Evolutionary conservation across 2,797 vertebrate genomes (phyloP).

Genomic region (Loris lydekkerianus): DNA sequence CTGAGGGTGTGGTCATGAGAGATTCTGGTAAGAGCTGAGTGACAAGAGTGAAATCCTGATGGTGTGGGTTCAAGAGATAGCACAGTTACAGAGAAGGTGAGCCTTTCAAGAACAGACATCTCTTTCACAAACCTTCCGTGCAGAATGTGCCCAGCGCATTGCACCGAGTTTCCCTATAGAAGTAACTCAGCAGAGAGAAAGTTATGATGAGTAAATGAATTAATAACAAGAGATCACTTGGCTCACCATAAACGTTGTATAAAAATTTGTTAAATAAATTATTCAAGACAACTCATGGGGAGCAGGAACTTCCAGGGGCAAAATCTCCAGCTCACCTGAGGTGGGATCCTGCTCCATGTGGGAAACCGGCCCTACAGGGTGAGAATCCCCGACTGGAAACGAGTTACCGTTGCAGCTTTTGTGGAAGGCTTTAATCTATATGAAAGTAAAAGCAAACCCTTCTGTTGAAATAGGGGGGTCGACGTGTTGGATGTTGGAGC

Average conservation of each 20-base stretch:
- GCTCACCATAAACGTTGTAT: background rate
- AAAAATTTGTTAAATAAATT: background rate
- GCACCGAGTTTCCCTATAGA: no score
- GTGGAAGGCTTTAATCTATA: no score
- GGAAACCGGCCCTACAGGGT: no score
- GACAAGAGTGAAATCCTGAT: background rate
- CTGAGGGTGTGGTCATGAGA: no score
- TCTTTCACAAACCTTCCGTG: background rate
- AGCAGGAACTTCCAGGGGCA: background rate
- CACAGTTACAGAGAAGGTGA: background rate
- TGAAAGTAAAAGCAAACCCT: background rate
- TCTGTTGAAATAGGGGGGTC: background rate
- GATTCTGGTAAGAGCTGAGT: no score
- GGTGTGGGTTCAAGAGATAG: background rate
- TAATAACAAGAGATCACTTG: background rate
- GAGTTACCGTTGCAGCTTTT: background rate
- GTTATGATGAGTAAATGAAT: background rate
- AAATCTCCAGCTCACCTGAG: background rate
- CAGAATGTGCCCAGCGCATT: no score
- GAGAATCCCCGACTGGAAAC: background rate
- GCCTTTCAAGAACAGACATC: background rate
- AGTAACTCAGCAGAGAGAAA: background rate
- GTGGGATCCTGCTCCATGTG: fast-evolving
- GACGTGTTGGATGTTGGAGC: background rate
- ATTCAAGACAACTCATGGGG: background rate